Conservation (phyloP, 1,140 invertebrate species). For the Cotesia glomerata region DNA sequence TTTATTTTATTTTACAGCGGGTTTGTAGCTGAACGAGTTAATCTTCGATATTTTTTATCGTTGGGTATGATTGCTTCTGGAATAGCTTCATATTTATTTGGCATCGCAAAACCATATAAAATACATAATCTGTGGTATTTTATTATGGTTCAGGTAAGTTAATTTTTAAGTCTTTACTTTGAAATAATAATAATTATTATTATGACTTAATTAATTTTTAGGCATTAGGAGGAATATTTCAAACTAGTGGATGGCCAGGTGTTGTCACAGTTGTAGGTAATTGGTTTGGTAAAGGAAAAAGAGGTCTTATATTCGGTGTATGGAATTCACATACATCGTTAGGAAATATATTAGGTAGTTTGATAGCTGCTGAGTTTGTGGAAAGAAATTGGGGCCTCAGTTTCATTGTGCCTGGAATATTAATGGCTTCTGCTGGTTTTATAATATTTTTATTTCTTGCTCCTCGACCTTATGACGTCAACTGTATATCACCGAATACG, state of each 20-base stretch:
- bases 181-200: no score
- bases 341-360: slow-evolving; percentile 88
- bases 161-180: not conserved
- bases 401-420: slow-evolving; percentile 89
- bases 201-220: slow-evolving; percentile 54
- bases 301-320: slow-evolving; percentile 92
- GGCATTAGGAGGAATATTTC: slow-evolving; percentile 82
- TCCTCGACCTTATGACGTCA: slow-evolving; percentile 78
- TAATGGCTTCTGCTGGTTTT: slow-evolving; percentile 80
- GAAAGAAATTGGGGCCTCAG: slow-evolving; percentile 88
- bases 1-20: slow-evolving; percentile 68
- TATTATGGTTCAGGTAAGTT: slow-evolving; percentile 79
- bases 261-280: slow-evolving; percentile 93
- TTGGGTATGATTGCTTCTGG: slow-evolving; percentile 91
- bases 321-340: slow-evolving; percentile 97
- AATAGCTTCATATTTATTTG: slow-evolving; percentile 88
- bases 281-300: slow-evolving; percentile 93
- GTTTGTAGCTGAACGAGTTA: slow-evolving; percentile 89
- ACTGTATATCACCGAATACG: slow-evolving; percentile 62
- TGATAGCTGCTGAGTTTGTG: slow-evolving; percentile 87
- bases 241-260: slow-evolving; percentile 92
- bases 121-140: slow-evolving; percentile 89
- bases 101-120: slow-evolving; percentile 80
- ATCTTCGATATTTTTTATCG: slow-evolving; percentile 88
- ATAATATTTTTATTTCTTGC: slow-evolving; percentile 87